Percentiles rank a stretch among this genome's conserved stretches.
Evolutionary conservation across 1,140 invertebrate genomes (phyloP).

Genomic region (Euglossa dilemma): DNA sequence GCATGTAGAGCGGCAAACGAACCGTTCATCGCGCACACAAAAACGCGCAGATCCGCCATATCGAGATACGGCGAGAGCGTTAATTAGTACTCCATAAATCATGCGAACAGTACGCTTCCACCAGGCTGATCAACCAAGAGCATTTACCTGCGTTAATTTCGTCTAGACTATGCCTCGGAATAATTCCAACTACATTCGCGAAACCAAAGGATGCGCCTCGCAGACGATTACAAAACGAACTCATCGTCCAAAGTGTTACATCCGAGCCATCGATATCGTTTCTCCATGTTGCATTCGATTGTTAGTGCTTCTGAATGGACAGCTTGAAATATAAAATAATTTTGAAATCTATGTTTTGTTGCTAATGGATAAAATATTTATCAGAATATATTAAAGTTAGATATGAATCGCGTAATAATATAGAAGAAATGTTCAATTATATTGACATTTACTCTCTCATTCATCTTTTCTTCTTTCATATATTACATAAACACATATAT

Average conservation of each 20-base stretch:
- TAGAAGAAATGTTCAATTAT: no score
- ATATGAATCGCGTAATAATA: no score
- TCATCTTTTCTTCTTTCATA: no score
- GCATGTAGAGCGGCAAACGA: conserved; percentile 45
- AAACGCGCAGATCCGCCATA: conserved; percentile 31
- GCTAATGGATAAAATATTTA: no score
- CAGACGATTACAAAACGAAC: background rate
- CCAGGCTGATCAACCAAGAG: conserved; percentile 64
- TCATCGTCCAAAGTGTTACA: background rate
- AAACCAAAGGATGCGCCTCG: background rate
- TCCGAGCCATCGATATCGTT: background rate
- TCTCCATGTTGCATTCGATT: no score
- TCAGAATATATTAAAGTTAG: no score
- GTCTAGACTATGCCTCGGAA: conserved; percentile 43
- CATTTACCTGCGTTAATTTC: conserved; percentile 61
- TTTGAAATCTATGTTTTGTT: no score
- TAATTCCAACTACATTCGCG: conserved; percentile 11
- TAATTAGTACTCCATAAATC: conserved; percentile 72
- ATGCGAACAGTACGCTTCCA: conserved; percentile 67
- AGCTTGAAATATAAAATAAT: no score
- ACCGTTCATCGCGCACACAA: conserved; percentile 41
- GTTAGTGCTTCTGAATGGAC: no score
- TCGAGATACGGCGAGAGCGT: conserved; percentile 58
- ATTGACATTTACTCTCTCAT: no score
- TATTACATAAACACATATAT: no score